Conservation (phyloP, 2,888 invertebrate genomes). For the Drosophila pullipes region DNA sequence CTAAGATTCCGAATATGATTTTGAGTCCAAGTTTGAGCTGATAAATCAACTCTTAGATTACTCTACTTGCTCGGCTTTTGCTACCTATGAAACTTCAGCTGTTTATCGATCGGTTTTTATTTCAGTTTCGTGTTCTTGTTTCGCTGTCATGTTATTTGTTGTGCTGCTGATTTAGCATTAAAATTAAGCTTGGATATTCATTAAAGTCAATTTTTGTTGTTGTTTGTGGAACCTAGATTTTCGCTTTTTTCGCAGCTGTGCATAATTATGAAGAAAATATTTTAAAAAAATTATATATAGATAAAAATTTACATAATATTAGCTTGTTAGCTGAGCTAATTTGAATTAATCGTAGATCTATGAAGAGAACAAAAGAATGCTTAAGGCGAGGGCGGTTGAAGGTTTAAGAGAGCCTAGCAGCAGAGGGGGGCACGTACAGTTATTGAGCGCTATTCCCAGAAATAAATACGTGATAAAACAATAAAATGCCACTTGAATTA, state of each 20-base stretch:
- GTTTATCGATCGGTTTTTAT: slow-evolving; percentile 49
- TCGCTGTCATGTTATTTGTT: slow-evolving; percentile 36
- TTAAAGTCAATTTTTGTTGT: slow-evolving; percentile 25
- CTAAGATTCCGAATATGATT: neutral
- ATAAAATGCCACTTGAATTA: slow-evolving; percentile 59
- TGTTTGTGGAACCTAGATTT: slow-evolving; percentile 51
- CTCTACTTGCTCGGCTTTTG: slow-evolving; percentile 4
- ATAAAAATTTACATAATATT: slow-evolving; percentile 24
- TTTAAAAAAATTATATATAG: slow-evolving; percentile 11
- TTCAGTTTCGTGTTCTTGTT: slow-evolving; percentile 41
- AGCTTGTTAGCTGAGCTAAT: slow-evolving; percentile 22
- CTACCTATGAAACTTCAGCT: slow-evolving; percentile 48
- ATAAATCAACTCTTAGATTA: slow-evolving; percentile 48
- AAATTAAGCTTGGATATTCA: slow-evolving; percentile 42
- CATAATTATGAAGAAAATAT: slow-evolving; percentile 35
- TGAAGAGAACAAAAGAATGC: slow-evolving; percentile 25
- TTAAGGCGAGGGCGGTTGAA: neutral
- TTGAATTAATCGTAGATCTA: slow-evolving; percentile 16
- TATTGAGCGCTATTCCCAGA: slow-evolving; percentile 25
- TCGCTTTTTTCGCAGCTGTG: slow-evolving; percentile 57
- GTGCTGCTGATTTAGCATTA: slow-evolving; percentile 39
- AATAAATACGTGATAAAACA: slow-evolving; percentile 54
- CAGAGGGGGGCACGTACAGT: slow-evolving; percentile 3
- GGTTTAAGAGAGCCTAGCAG: neutral
- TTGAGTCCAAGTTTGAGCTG: slow-evolving; percentile 19